Base-by-base conservation (phyloP, 2,888 invertebrate genomes). In the Halocaridina rubra region DNA sequence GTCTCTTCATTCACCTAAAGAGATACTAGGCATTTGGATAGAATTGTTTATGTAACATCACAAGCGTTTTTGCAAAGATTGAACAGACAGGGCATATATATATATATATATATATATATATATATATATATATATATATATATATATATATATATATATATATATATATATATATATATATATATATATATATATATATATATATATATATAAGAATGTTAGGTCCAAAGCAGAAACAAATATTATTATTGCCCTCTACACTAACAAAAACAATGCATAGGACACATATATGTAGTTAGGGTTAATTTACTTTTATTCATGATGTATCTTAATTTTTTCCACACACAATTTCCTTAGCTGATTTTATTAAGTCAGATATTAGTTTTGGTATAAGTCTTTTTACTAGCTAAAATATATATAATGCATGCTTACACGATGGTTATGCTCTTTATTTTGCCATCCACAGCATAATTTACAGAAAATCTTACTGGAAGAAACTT, bases 181-280 rank as follows among this genome's bases (percentile, higher is more conserved):
- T 39, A 39, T 39, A 39, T 39, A 39, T 39, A 39, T 39, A 39
- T 39, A 39, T 39, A 39, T 39, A 39, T 39, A 39, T 39, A 39
- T 39, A 39, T 39, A 39, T 39, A 39, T 39, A 39, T 39, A 39
- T 39, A 39, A 46, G 46, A 1, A 46, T 13, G 46, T 16, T 16
- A 13, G 16, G 16, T 46, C 46, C 46, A 46, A 46, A 46, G 16
- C 16, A 2, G 1, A 1, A 46, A 69, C 46, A 24, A 64, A 80
- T 53, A 80, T 71, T 39, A 72, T 81, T 81, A 81, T 81, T 81
- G 81, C 81, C 81, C 81, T 75, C 81, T 81, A 81, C 81, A 81
- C 81, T 74, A 81, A 81, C 81, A 81, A 46, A 81, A 80, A 74
- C n/a, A 32, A 24, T 27, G 24, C 53, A 24, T 29, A 29, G 30